Conservation (phyloP, 2,888 invertebrate genomes). For the Agrochola lychnidis region DNA sequence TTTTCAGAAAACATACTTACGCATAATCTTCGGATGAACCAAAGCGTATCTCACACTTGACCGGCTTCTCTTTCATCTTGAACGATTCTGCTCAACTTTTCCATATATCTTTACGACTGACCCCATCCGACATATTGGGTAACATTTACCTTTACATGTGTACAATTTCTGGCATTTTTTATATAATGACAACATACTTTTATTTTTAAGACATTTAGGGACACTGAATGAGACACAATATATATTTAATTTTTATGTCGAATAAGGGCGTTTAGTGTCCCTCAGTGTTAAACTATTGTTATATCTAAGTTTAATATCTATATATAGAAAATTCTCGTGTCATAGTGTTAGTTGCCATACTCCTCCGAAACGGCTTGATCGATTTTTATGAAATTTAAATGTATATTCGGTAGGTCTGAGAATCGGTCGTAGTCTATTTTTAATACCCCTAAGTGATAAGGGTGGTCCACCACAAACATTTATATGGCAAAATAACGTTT, state of each 20-base stretch:
- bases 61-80: conserved; percentile 67
- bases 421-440: too few relatives aligned
- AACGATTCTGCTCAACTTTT: conserved; percentile 57
- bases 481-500: too few relatives aligned
- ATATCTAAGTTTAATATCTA: background rate
- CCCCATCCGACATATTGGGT: conserved; percentile 59
- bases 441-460: too few relatives aligned
- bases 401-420: too few relatives aligned
- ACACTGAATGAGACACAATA: too few relatives aligned
- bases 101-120: conserved; percentile 64
- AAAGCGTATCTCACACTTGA: conserved; percentile 63
- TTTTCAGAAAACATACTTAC: conserved; percentile 53
- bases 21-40: conserved; percentile 57
- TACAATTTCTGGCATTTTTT: conserved; percentile 34
- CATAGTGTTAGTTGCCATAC: too few relatives aligned
- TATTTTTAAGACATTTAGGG: background rate
- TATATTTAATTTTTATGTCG: too few relatives aligned
- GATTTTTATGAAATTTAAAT: too few relatives aligned
- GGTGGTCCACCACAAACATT: too few relatives aligned
- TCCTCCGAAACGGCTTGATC: too few relatives aligned
- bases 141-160: conserved; percentile 50
- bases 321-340: too few relatives aligned
- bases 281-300: background rate
- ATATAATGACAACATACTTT: background rate
- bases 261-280: too few relatives aligned